phyloP scores from a whole-genome alignment of 2,888 invertebrate genomes.

The Iselma pallidipennis region DNA sequence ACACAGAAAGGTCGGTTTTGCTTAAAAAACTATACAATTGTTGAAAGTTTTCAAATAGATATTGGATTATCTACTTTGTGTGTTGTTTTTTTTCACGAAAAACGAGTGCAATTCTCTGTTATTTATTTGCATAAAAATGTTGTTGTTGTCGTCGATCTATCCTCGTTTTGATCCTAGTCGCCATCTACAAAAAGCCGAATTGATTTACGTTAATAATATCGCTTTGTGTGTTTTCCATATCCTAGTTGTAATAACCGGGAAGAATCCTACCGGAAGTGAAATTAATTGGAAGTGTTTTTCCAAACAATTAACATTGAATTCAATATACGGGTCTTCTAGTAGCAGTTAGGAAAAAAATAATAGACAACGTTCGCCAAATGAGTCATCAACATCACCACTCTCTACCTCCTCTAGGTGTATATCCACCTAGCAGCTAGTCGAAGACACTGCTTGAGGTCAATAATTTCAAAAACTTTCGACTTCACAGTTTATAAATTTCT shows the following conservation, averaged over 20 bases:
- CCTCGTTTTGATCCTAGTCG: not conserved
- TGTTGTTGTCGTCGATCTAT: slow-evolving; percentile 13
- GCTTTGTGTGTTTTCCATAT: no score
- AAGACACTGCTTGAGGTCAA: slow-evolving; percentile 47
- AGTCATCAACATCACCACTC: slow-evolving; percentile 36
- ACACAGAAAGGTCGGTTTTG: slow-evolving; percentile 49
- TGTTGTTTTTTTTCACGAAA: not conserved
- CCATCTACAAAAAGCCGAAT: not conserved
- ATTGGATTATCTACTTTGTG: slow-evolving; percentile 43
- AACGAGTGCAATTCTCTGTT: not conserved
- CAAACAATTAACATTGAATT: no score
- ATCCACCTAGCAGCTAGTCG: slow-evolving; percentile 23
- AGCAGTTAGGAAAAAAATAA: no score
- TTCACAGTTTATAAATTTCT: slow-evolving; percentile 15
- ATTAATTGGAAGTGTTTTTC: not conserved
- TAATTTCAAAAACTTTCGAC: slow-evolving; percentile 43
- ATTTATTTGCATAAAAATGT: slow-evolving; percentile 10
- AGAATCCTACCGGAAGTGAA: not conserved
- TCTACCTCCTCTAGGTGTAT: not conserved
- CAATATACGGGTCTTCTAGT: not conserved
- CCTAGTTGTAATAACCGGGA: no score
- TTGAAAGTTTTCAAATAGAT: slow-evolving; percentile 52
- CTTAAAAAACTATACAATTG: slow-evolving; percentile 38
- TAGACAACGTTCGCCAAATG: slow-evolving; percentile 34
- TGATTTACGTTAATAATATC: not conserved